These are phyloP conservation scores for Lycopodina hypogea DNA, from an alignment of 37 sponge, comb jelly and placozoan genomes.

Conservation along the genomic window DNA sequence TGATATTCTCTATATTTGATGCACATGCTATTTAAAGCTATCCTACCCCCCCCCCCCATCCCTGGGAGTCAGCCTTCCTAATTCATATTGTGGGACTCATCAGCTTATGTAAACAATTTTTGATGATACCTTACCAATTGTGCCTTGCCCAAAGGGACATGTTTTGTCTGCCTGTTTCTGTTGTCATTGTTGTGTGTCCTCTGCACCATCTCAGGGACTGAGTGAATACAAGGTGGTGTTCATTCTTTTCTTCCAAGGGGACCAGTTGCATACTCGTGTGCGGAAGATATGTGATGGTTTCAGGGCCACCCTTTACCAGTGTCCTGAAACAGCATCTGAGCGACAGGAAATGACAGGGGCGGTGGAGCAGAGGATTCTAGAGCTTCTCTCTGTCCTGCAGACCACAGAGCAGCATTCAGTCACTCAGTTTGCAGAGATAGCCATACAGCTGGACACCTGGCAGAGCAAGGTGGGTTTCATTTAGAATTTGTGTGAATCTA, in stretches of 20 bases:
- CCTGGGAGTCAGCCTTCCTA: no score
- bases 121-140: no score
- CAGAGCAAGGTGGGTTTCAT: conserved; percentile 81
- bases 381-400: conserved; percentile 74
- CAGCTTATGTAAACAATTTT: no score
- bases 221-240: conserved; percentile 85
- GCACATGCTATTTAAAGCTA: no score
- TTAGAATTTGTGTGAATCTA: no score
- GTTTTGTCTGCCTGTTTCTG: background rate
- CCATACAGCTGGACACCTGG: conserved; percentile 79
- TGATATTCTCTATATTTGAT: background rate
- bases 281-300: conserved; percentile 99
- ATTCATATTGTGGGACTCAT: no score
- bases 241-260: conserved; percentile 98
- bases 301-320: conserved; percentile 94
- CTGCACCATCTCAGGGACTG: conserved; percentile 35
- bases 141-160: background rate
- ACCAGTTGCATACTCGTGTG: conserved; percentile 87
- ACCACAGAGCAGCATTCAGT: conserved; percentile 90
- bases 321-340: conserved; percentile 86
- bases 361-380: conserved; percentile 67
- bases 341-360: conserved; percentile 69
- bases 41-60: no score
- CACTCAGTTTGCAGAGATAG: conserved; percentile 78
- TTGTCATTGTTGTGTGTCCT: background rate